Percentiles rank a stretch among this genome's conserved stretches.
These are phyloP conservation scores for Dufourea novaeangliae DNA, from an alignment of 1,140 invertebrate species.

Conservation along the genomic window DNA sequence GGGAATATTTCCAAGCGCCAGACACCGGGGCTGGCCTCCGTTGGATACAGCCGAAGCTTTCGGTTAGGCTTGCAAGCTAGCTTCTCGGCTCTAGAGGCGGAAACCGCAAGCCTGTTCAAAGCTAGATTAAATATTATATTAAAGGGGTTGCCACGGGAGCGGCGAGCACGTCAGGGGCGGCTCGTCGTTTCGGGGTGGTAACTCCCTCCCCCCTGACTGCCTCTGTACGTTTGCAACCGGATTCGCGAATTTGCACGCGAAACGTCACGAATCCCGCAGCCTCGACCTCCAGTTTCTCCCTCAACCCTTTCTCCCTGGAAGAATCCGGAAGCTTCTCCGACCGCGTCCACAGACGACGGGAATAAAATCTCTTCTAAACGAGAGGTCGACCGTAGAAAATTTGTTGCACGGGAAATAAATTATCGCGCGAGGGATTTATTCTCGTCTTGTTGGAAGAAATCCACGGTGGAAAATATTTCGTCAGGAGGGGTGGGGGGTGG, in stretches of 20 bases:
- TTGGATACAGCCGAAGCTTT: conserved; percentile 63
- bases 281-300: not conserved
- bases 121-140: conserved; percentile 83
- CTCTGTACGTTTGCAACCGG: conserved; percentile 49
- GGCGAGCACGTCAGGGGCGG: conserved; percentile 65
- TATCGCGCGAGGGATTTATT: not conserved
- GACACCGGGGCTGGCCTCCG: conserved; percentile 30
- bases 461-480: conserved; percentile 4
- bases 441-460: conserved; percentile 1
- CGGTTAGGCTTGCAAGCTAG: conserved; percentile 66
- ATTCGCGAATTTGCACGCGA: conserved; percentile 54
- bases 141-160: conserved; percentile 79
- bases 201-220: conserved; percentile 23
- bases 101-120: conserved; percentile 81
- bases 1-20: conserved; percentile 65
- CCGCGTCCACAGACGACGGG: no score
- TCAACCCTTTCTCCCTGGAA: not conserved
- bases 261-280: conserved; percentile 28
- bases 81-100: conserved; percentile 76
- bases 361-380: no score
- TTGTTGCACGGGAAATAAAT: not conserved
- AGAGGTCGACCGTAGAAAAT: no score
- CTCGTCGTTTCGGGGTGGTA: conserved; percentile 57
- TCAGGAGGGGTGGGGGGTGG: no score
- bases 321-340: not conserved